phyloP scores from a whole-genome alignment of 2,888 invertebrate species.

The Trissoscelio sp. region DNA sequence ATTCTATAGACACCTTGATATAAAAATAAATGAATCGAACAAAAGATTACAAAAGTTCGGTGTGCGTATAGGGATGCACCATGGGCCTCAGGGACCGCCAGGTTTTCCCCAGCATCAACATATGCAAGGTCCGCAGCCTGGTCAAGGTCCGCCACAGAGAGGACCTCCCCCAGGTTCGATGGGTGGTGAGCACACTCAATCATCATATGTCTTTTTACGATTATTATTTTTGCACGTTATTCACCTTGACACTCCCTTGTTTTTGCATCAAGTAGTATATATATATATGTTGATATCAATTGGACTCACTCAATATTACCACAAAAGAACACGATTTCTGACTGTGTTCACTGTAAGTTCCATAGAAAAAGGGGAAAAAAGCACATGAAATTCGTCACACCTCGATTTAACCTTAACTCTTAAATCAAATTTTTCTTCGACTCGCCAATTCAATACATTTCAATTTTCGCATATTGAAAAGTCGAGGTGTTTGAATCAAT shows the following conservation, averaged over 20 bases:
- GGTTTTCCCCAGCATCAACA: constrained; percentile 85
- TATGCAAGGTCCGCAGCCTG: constrained; percentile 88
- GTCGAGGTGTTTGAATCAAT: constrained; percentile 54
- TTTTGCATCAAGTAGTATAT: constrained; percentile 21
- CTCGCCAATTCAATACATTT: not conserved
- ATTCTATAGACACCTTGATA: constrained; percentile 13
- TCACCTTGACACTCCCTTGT: constrained; percentile 19
- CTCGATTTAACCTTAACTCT: constrained; percentile 71
- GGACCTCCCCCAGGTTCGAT: constrained; percentile 85
- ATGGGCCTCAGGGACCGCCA: constrained; percentile 86
- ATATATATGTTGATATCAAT: too few relatives aligned
- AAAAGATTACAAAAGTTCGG: constrained; percentile 45
- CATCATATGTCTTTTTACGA: constrained; percentile 42
- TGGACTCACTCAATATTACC: not conserved
- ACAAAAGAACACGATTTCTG: not conserved
- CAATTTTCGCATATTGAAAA: constrained; percentile 39
- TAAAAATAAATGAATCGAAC: constrained; percentile 24
- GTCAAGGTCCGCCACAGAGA: constrained; percentile 87
- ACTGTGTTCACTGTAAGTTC: not conserved
- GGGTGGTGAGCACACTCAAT: constrained; percentile 78
- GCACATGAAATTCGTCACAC: constrained; percentile 23
- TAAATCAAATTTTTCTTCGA: not conserved
- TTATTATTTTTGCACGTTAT: constrained; percentile 49
- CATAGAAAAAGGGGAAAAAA: not conserved
- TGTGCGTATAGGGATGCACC: constrained; percentile 85